Conservation (phyloP, 2,797 vertebrate species). For the Rhodeus uyekii region DNA sequence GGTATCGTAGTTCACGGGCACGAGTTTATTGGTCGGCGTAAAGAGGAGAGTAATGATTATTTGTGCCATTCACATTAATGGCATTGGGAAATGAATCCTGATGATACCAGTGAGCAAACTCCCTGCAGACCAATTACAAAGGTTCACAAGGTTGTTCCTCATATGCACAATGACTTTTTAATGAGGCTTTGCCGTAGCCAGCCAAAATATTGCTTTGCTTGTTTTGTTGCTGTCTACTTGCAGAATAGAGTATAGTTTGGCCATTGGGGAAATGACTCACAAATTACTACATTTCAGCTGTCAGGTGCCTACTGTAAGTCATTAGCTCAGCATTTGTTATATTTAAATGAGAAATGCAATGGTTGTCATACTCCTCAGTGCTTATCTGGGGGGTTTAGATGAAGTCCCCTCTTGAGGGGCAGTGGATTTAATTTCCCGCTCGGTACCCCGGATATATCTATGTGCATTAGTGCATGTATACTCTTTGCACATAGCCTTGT, state of each 20-base stretch:
- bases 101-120: conserved; percentile 64
- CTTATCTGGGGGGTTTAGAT: neutral
- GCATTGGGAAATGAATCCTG: conserved; percentile 58
- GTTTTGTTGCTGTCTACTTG: conserved; percentile 77
- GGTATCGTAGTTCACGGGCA: conserved; percentile 30
- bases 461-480: conserved; percentile 52
- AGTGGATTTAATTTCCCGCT: conserved; percentile 36
- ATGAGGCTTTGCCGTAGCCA: conserved; percentile 77
- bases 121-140: conserved; percentile 77
- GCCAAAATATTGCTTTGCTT: conserved; percentile 73
- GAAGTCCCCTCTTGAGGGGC: conserved; percentile 6
- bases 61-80: conserved; percentile 48
- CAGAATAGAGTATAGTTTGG: conserved; percentile 73
- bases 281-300: conserved; percentile 78
- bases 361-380: neutral
- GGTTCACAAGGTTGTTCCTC: conserved; percentile 78
- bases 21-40: conserved; percentile 42
- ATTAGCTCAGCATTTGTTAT: conserved; percentile 42
- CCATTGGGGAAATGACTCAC: conserved; percentile 79
- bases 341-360: conserved; percentile 9
- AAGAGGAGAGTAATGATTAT: conserved; percentile 54
- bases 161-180: conserved; percentile 83
- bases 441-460: conserved; percentile 48
- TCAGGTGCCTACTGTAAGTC: conserved; percentile 45
- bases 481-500: conserved; percentile 68